phyloP scores from a whole-genome alignment of 2,113 vertebrate genomes.

The Daubentonia madagascariensis region DNA sequence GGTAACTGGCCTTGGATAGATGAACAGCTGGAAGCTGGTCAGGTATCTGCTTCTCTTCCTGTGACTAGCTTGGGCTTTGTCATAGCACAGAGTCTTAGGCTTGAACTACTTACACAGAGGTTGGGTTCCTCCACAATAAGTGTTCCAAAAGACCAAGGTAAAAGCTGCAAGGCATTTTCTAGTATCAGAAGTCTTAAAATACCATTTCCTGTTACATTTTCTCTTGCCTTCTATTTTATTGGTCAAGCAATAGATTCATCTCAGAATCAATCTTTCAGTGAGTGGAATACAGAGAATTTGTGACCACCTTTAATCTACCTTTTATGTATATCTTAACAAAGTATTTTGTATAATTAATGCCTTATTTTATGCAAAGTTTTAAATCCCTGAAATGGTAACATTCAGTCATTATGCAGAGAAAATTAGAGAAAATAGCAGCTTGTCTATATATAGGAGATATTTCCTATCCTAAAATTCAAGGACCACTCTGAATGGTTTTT shows the following conservation, averaged over 20 bases:
- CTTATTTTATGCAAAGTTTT: background rate
- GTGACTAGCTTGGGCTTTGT: background rate
- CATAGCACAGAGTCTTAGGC: background rate
- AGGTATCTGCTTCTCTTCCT: background rate
- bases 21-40: background rate
- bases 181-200: background rate
- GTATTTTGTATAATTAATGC: background rate
- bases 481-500: background rate
- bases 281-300: background rate
- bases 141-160: background rate
- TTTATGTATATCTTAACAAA: background rate
- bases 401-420: background rate
- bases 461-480: background rate
- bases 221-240: background rate
- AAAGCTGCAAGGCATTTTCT: background rate
- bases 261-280: background rate
- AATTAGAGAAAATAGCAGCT: background rate
- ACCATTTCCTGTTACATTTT: background rate
- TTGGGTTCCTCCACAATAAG: background rate
- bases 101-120: background rate
- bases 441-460: background rate
- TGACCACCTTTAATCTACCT: background rate
- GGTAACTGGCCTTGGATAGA: background rate
- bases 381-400: background rate
- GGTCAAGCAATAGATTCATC: background rate